Evolutionary conservation across 2,113 vertebrate genomes (phyloP).

Genomic region (Laticauda laticaudata): DNA sequence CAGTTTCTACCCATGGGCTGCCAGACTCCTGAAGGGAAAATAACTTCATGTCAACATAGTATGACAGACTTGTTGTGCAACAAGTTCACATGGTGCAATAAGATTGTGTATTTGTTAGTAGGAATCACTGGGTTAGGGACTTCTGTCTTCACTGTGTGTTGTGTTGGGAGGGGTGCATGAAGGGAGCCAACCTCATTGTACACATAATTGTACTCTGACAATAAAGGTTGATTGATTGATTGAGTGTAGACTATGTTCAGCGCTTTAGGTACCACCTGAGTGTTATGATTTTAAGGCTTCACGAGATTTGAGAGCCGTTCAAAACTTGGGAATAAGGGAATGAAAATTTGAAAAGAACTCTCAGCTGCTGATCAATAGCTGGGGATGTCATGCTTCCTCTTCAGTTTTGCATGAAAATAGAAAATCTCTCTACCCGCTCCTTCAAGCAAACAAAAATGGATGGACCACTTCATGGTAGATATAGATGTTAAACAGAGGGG

Average conservation of each 20-base stretch:
- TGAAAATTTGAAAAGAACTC: background rate
- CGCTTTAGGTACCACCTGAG: background rate
- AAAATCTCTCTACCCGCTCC: background rate
- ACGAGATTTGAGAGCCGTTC: background rate
- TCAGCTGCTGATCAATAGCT: background rate
- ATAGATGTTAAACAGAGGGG: background rate
- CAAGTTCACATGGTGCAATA: no score
- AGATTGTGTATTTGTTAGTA: no score
- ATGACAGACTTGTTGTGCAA: no score
- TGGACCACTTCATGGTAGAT: background rate
- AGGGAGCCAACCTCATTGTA: no score
- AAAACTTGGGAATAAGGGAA: background rate
- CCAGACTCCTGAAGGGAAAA: no score
- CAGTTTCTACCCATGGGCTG: no score
- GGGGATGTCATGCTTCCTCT: background rate
- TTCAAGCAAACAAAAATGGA: background rate
- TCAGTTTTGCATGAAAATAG: background rate
- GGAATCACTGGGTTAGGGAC: no score
- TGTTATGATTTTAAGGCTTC: background rate
- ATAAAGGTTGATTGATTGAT: no score
- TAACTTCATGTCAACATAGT: no score
- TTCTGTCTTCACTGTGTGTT: no score
- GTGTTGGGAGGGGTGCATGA: no score
- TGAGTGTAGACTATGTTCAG: background rate
- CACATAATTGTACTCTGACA: no score